Evolutionary conservation across 2,113 vertebrate species (phyloP).

Genomic region (Festucalex cinctus): DNA sequence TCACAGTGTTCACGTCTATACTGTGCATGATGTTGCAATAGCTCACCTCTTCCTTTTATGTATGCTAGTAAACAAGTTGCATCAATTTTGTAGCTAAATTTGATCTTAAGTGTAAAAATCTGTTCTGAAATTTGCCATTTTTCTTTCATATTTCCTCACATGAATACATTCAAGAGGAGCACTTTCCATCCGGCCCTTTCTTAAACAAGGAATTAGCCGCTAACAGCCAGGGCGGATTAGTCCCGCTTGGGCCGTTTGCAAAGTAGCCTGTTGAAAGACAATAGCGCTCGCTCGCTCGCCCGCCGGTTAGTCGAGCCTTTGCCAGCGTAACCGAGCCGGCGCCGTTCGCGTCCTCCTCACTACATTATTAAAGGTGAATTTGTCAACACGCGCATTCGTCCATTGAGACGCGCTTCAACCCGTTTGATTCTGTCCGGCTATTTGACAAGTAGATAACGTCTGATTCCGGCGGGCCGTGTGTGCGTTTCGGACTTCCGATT

Average conservation of each 20-base stretch:
- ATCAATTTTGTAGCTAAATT: background rate
- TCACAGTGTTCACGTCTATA: background rate
- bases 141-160: background rate
- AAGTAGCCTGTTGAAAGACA: slow-evolving; percentile 50
- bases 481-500: background rate
- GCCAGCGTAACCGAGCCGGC: slow-evolving; percentile 40
- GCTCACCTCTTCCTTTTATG: background rate
- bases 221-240: slow-evolving; percentile 54
- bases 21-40: too few species aligned
- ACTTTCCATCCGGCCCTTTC: slow-evolving; percentile 40
- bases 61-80: background rate
- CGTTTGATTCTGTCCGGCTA: slow-evolving; percentile 5
- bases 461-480: background rate
- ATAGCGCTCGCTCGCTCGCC: slow-evolving; percentile 11
- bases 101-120: background rate
- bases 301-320: slow-evolving; percentile 5
- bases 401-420: slow-evolving; percentile 5
- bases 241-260: slow-evolving; percentile 25
- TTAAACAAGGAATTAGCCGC: slow-evolving; percentile 60
- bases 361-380: slow-evolving; percentile 52
- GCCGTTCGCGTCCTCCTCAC: slow-evolving; percentile 18
- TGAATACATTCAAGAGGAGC: slow-evolving; percentile 1
- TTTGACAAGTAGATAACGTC: background rate
- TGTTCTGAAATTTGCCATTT: background rate
- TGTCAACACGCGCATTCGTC: slow-evolving; percentile 24